These are phyloP conservation scores for Cepaea hortensis DNA, from an alignment of 2,888 invertebrate genomes.

Conservation along the genomic window DNA sequence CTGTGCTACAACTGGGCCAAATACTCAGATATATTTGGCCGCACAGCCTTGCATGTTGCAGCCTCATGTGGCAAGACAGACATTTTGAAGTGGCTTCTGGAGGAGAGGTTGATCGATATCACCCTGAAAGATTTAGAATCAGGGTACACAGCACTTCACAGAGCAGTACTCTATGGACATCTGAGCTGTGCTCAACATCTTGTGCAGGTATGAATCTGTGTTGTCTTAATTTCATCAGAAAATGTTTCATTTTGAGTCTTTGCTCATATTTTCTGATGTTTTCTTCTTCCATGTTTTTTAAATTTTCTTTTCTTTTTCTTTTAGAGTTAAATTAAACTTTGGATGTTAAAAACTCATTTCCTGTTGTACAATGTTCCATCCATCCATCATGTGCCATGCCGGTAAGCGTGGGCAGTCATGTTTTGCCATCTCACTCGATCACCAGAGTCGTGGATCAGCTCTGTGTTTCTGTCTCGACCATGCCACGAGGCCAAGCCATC, in stretches of 20 bases:
- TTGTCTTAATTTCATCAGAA: not conserved
- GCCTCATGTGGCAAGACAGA: constrained; percentile 84
- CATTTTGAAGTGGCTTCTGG: constrained; percentile 85
- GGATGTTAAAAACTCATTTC: not conserved
- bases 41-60: constrained; percentile 87
- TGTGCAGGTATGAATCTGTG: constrained; percentile 78
- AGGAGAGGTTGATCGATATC: constrained; percentile 81
- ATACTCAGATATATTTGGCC: constrained; percentile 79
- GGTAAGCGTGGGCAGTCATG: no score
- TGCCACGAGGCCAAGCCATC: no score
- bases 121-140: constrained; percentile 84
- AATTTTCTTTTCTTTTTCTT: no score
- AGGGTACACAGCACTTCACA: constrained; percentile 88
- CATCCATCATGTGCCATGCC: no score
- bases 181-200: constrained; percentile 85
- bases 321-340: not conserved
- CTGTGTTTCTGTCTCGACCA: no score
- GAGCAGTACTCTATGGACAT: constrained; percentile 89
- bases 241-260: not conserved
- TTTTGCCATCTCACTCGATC: no score
- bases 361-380: not conserved
- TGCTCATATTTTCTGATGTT: no score
- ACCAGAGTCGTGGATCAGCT: no score
- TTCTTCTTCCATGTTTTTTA: no score
- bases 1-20: constrained; percentile 70